Evolutionary conservation across 2,797 vertebrate genomes (phyloP).

Genomic region (Sciaenops ocellatus): DNA sequence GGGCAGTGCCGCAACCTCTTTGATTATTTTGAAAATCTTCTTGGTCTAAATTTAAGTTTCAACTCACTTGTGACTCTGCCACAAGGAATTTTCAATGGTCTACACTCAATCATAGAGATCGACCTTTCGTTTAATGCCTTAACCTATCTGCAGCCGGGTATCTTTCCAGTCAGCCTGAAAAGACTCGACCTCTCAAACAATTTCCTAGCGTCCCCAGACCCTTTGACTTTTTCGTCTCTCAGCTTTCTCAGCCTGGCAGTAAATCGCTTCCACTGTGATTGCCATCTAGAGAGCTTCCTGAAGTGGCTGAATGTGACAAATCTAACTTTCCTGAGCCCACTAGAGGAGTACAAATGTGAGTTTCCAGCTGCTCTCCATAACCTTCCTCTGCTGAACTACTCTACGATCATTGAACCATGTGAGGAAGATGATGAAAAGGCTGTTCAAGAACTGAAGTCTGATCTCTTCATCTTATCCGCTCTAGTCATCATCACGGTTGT

Average conservation of each 20-base stretch:
- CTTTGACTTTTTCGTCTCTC: constrained; percentile 81
- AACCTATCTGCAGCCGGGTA: constrained; percentile 74
- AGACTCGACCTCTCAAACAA: constrained; percentile 85
- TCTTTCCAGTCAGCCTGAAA: constrained; percentile 85
- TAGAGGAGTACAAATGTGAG: constrained; percentile 76
- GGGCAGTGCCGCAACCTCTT: constrained; percentile 71
- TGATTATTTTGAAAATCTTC: constrained; percentile 70
- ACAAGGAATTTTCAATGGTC: constrained; percentile 82
- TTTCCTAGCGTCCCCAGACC: constrained; percentile 86
- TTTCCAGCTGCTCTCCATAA: constrained; percentile 79
- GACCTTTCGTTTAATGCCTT: constrained; percentile 87
- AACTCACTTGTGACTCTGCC: constrained; percentile 88
- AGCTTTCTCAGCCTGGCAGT: constrained; percentile 76
- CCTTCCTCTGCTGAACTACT: constrained; percentile 73
- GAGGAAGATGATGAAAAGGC: constrained; percentile 78
- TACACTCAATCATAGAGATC: constrained; percentile 82
- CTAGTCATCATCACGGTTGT: constrained; percentile 58
- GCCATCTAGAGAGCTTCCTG: constrained; percentile 83
- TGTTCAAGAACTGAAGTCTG: constrained; percentile 74
- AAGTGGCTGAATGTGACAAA: constrained; percentile 87
- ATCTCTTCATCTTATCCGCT: constrained; percentile 79
- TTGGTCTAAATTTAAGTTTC: constrained; percentile 78
- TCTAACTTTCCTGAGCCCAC: constrained; percentile 70
- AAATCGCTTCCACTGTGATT: constrained; percentile 89
- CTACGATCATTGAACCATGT: constrained; percentile 69